These are phyloP conservation scores for Beroe forskalii DNA, from an alignment of 37 sponge, comb jelly and placozoan species.

Conservation along the genomic window DNA sequence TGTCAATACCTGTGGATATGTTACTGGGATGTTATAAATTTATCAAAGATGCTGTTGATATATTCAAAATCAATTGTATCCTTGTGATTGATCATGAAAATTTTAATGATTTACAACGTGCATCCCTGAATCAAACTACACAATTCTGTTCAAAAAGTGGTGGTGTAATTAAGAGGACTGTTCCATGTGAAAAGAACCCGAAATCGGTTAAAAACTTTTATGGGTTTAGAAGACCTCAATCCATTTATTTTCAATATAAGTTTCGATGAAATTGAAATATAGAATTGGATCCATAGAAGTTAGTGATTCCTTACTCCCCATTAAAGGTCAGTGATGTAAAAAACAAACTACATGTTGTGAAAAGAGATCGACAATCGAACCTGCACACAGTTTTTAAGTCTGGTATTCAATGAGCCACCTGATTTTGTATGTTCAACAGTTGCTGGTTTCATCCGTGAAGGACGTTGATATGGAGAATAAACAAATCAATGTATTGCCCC, in stretches of 20 bases:
- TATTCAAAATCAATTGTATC: conserved; percentile 82
- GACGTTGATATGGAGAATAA: conserved; percentile 75
- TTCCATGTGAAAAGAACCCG: conserved; percentile 67
- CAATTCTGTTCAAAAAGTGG: conserved; percentile 89
- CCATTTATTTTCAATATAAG: conserved; percentile 85
- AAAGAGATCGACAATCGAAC: background rate
- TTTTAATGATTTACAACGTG: conserved; percentile 74
- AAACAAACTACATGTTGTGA: conserved; percentile 4
- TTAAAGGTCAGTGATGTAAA: conserved; percentile 40
- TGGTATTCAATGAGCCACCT: background rate
- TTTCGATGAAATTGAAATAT: conserved; percentile 81
- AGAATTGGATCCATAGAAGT: conserved; percentile 81
- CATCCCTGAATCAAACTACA: background rate
- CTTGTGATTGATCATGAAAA: conserved; percentile 92
- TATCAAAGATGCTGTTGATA: conserved; percentile 75
- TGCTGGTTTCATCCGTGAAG: conserved; percentile 68
- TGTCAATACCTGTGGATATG: conserved; percentile 95
- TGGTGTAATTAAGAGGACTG: conserved; percentile 82
- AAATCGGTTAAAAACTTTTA: conserved; percentile 82
- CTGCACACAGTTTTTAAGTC: conserved; percentile 33
- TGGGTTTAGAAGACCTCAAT: conserved; percentile 74
- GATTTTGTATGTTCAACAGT: conserved; percentile 37
- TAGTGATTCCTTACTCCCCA: conserved; percentile 50
- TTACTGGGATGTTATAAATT: conserved; percentile 87
- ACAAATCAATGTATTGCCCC: conserved; percentile 87